Evolutionary conservation across 2,113 vertebrate species (phyloP), one percentile per base, ranked within the genome.

Genomic region (Tautogolabrus adspersus): DNA sequence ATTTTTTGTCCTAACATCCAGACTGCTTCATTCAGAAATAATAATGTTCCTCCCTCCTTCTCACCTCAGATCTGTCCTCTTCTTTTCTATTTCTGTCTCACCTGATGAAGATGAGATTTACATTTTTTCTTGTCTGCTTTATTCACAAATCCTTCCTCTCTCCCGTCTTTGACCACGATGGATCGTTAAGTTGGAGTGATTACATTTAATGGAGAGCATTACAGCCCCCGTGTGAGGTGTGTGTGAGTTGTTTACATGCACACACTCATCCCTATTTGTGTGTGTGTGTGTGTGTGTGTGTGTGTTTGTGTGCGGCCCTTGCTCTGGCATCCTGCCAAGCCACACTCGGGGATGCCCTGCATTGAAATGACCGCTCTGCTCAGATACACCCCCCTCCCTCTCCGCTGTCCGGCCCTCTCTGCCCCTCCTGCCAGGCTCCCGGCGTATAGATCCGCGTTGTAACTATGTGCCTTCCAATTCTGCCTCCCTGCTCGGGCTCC

Each of bases 381-480:
- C 18, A 5, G 47, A 59, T 56, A 3, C 49, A 85, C 37, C 60
- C 70, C 38, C 8, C 47, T 5, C 12, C 72, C 42, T 47, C 54
- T 7, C 26, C 34, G 49, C 40, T 8, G 1, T 9, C 57, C n/a
- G 46, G 47, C 44, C 26, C 60, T 71, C 67, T 38, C 69, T 44
- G 62, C 60, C 15, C 75, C 76, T 90, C 72, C 72, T 47, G 62
- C 66, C 15, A 34, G 44, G 76, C 68, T 58, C 82, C 66, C 12
- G 77, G 87, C 67, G n/a, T 91, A 89, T 90, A 76, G 88, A 90
- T 92, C 88, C 8, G 52, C 66, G 72, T 80, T 93, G 92, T 93
- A 91, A 90, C 92, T 91, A 93, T 93, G 92, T 92, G 92, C 88
- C 65, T 85, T 83, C 74, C 80, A 86, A 93, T 89, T 93, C 91